Conservation (phyloP, 1,140 invertebrate genomes). For the Caenorhabditis brenneri region DNA sequence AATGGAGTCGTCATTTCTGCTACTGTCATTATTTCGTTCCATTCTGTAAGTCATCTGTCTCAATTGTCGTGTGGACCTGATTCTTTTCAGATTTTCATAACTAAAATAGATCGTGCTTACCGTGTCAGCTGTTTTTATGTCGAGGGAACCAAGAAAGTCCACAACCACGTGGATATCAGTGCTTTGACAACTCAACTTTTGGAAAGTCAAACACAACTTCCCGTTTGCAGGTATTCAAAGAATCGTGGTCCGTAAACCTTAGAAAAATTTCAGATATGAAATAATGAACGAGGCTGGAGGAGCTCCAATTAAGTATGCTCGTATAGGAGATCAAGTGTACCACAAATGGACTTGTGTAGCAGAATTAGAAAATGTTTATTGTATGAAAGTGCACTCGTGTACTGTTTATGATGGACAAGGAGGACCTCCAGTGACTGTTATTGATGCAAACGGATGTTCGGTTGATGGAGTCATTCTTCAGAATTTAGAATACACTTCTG, state of each 20-base stretch:
- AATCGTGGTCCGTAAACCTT: too few species aligned
- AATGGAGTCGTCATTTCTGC: constrained; percentile 67
- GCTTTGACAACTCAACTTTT: constrained; percentile 61
- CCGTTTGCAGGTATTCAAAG: constrained; percentile 64
- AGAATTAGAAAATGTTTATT: constrained; percentile 60
- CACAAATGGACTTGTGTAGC: constrained; percentile 63
- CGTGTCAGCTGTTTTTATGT: constrained; percentile 67
- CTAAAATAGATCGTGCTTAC: constrained; percentile 69
- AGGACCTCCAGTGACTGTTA: constrained; percentile 65
- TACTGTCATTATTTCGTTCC: constrained; percentile 69
- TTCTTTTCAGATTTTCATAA: constrained; percentile 66
- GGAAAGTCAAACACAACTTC: constrained; percentile 58
- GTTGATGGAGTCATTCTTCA: constrained; percentile 62
- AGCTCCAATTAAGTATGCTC: constrained; percentile 64
- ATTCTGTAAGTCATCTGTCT: constrained; percentile 57
- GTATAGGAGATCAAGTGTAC: constrained; percentile 68
- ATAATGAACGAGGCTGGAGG: constrained; percentile 63
- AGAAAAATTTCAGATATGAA: constrained; percentile 64
- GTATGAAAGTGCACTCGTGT: constrained; percentile 67
- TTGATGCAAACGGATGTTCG: constrained; percentile 66
- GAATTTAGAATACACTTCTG: constrained; percentile 62
- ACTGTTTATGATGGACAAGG: constrained; percentile 70
- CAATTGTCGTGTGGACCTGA: neutral
- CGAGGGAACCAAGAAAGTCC: constrained; percentile 62
- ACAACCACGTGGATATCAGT: constrained; percentile 64